These are phyloP conservation scores for Brachyhypopomus gauderio DNA, from an alignment of 2,113 vertebrate genomes.

Conservation along the genomic window DNA sequence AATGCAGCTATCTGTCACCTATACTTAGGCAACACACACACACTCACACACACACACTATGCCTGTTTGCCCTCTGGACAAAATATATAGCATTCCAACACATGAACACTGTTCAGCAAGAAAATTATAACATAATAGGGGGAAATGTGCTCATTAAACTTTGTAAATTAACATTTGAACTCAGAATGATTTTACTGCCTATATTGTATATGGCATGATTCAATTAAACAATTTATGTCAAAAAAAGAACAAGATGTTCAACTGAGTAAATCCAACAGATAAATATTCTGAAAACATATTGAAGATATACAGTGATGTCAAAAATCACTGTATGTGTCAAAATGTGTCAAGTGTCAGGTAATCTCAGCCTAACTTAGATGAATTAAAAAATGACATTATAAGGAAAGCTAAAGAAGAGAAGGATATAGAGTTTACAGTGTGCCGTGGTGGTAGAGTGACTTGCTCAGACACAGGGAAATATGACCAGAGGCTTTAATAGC, in stretches of 20 bases:
- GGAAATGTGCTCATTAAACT: no score
- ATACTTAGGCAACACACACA: not conserved
- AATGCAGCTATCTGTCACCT: conserved; percentile 20
- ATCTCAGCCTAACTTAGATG: no score
- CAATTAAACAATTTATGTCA: no score
- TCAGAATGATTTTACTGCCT: no score
- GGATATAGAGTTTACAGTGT: not conserved
- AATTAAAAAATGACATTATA: not conserved
- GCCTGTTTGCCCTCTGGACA: not conserved
- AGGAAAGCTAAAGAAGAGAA: not conserved
- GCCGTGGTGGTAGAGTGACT: conserved; percentile 25
- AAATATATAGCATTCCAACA: not conserved
- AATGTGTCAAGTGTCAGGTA: not conserved
- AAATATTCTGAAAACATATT: no score
- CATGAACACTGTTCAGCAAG: not conserved
- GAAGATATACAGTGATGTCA: not conserved
- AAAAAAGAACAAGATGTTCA: no score
- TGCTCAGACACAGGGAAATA: conserved; percentile 37
- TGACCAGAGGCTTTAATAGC: conserved; percentile 34
- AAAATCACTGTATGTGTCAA: no score
- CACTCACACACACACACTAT: no score
- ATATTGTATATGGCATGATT: no score
- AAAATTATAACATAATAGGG: not conserved
- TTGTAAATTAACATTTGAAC: no score
- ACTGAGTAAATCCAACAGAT: no score